Conservation (phyloP, 2,113 vertebrate genomes). For the Tachuris rubrigastra region DNA sequence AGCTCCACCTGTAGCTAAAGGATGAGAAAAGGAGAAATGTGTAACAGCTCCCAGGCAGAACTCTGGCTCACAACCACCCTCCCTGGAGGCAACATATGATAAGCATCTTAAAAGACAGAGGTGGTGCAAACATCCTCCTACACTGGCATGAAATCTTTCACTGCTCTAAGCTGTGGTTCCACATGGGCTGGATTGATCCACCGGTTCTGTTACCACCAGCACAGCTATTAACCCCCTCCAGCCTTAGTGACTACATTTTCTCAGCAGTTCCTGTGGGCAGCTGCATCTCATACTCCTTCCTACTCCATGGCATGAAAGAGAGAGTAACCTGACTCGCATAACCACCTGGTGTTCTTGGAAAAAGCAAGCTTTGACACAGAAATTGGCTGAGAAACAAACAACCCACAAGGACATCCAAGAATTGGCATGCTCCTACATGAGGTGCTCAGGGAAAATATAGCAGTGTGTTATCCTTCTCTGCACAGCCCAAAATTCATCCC, state of each 20-base stretch:
- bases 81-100: neutral
- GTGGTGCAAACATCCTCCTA: neutral
- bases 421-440: neutral
- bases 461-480: neutral
- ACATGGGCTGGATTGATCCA: neutral
- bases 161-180: neutral
- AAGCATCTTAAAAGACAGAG: neutral
- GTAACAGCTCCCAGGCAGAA: neutral
- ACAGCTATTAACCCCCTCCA: neutral
- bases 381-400: constrained; percentile 17
- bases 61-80: neutral
- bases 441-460: neutral
- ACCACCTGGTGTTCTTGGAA: constrained; percentile 13
- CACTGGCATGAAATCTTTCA: neutral
- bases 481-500: neutral
- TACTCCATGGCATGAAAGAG: neutral
- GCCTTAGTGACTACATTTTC: neutral
- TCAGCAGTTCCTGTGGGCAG: neutral
- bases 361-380: neutral
- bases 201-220: neutral
- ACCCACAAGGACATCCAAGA: constrained; percentile 1
- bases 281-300: neutral
- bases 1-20: neutral
- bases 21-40: neutral
- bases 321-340: neutral